Percentiles rank a stretch among this genome's conserved stretches.
These are phyloP conservation scores for Platerodrilus igneus DNA, from an alignment of 2,888 invertebrate species.

Conservation along the genomic window DNA sequence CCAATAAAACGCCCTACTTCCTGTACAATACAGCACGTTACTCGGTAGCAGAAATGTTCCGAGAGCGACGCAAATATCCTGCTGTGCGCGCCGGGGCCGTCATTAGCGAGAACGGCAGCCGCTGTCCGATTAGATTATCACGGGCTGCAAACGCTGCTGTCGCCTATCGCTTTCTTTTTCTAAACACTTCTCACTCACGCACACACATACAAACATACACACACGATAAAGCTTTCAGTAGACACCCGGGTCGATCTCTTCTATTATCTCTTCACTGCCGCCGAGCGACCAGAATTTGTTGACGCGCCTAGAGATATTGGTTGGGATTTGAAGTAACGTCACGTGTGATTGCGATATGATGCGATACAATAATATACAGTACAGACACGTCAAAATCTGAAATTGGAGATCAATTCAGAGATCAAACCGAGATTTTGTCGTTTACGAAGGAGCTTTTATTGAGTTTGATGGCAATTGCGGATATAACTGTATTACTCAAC, in stretches of 20 bases:
- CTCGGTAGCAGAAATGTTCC: constrained; percentile 15
- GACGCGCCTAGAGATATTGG: constrained; percentile 31
- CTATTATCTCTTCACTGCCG: constrained; percentile 26
- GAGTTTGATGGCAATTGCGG: too few relatives aligned
- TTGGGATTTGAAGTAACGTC: constrained; percentile 31
- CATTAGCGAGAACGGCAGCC: constrained; percentile 46
- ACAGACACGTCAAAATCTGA: too few relatives aligned
- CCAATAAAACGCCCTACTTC: constrained; percentile 22
- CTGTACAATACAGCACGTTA: constrained; percentile 19
- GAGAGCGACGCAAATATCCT: constrained; percentile 36
- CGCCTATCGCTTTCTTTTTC: constrained; percentile 9
- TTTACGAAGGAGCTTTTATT: too few relatives aligned
- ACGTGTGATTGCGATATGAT: constrained; percentile 33
- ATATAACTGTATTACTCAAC: too few relatives aligned
- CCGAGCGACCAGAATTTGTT: constrained; percentile 31
- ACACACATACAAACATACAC: too few relatives aligned
- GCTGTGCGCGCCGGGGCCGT: constrained; percentile 42
- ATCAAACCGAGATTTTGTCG: too few relatives aligned
- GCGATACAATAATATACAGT: constrained; percentile 29
- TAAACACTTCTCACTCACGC: constrained; percentile 12
- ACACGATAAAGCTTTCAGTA: too few relatives aligned
- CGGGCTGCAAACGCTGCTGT: constrained; percentile 32
- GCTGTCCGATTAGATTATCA: constrained; percentile 49
- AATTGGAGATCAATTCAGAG: too few relatives aligned
- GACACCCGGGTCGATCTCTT: constrained; percentile 18